Conservation (phyloP, 1,140 invertebrate species). For the Drosophila bipectinata region DNA sequence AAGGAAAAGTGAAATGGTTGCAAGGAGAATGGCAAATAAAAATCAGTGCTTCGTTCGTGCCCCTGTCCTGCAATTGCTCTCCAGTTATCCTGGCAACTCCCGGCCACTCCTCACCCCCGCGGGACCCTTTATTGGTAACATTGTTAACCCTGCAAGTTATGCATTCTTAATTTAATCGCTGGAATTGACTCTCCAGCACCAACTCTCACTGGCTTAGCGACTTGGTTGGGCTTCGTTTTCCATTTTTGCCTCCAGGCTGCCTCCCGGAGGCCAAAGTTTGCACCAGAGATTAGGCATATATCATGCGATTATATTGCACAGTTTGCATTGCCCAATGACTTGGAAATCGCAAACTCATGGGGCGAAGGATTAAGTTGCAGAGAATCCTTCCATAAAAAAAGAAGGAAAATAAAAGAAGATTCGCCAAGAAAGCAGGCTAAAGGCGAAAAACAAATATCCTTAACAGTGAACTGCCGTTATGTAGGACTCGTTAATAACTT, state of each 20-base stretch:
- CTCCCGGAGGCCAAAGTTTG: conserved; percentile 49
- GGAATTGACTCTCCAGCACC: conserved; percentile 75
- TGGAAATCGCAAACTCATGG: conserved; percentile 47
- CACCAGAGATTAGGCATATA: conserved; percentile 78
- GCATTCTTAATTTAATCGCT: conserved; percentile 82
- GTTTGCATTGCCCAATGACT: conserved; percentile 78
- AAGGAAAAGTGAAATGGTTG: conserved; percentile 12
- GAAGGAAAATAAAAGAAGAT: not conserved
- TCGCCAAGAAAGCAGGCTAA: not conserved
- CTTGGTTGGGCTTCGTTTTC: conserved; percentile 16
- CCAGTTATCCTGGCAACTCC: conserved; percentile 1
- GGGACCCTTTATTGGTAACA: conserved; percentile 28
- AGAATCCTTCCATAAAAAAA: conserved; percentile 3
- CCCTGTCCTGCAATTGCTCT: conserved; percentile 36
- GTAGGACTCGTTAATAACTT: too few relatives aligned
- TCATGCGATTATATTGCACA: conserved; percentile 81
- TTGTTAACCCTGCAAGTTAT: conserved; percentile 79
- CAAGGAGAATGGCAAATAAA: conserved; percentile 73
- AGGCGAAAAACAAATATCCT: not conserved
- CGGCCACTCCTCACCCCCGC: too few relatives aligned
- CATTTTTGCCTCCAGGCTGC: conserved; percentile 4
- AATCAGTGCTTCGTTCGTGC: conserved; percentile 55
- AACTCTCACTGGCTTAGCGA: conserved; percentile 53
- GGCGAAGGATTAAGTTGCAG: conserved; percentile 48
- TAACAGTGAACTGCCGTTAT: too few relatives aligned